Base-by-base conservation (phyloP, 2,113 vertebrate genomes). In the Fregata magnificens region DNA sequence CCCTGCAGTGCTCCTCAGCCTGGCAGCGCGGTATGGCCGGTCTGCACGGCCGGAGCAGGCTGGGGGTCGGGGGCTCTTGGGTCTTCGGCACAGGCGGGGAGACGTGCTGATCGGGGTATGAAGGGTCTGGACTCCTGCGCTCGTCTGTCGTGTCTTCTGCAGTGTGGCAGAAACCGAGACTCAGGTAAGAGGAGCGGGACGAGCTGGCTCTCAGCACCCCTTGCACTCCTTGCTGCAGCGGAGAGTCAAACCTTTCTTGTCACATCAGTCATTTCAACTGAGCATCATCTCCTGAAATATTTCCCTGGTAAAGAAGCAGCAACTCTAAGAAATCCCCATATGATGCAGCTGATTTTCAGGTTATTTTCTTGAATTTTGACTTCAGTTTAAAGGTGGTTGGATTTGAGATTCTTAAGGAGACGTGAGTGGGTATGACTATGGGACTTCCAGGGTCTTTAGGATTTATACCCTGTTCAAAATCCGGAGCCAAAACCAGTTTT, bases 341-440 rank as follows among this genome's bases (percentile, higher is more conserved):
- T 22, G 24, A 20, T 11, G 66, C 52, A 29, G 31, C 36, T 56
- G 59, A 20, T 69, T 56, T 73, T 50, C 42, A 28, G 31, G 31
- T 61, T 45, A 18, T 67, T 81, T 47, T 49, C 53, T 69, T 76
- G 21, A 74, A n/a, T 47, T 74, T 73, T 49, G 9, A 19, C 31
- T 84, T 72, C 4, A 2, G 34, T 53, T 72, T 71, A 36, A 62
- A 44, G 42, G 16, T 29, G 31, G 14, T 21, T 36, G 40, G 31
- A 17, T 55, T 50, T 84, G 86, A 55, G 52, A 13, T 53, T 32
- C 18, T 36, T 24, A 28, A 20, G 53, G 47, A 72, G 73, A 10
- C 1, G 0, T 5, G 26, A 31, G 53, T 11, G 32, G 53, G 36
- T 38, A 8, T 12, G 28, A 44, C 36, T n/a, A 0, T 34, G 55